These are phyloP conservation scores for Autographa gamma DNA, from an alignment of 2,888 invertebrate species.

Conservation along the genomic window DNA sequence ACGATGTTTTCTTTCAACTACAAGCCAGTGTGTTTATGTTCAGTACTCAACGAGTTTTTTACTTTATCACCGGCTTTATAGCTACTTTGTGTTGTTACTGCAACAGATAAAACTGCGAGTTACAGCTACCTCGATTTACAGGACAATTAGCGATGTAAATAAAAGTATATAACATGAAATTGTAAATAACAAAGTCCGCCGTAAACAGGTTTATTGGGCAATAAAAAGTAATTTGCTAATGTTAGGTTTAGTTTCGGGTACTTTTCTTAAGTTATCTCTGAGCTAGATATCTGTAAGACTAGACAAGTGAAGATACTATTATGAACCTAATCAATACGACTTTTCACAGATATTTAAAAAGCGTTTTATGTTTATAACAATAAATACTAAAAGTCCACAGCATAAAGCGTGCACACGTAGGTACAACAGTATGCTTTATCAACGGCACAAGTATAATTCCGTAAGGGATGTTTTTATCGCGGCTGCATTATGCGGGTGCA, in stretches of 20 bases:
- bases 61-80: conserved; percentile 78
- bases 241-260: conserved; percentile 16
- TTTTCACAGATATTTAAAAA: not conserved
- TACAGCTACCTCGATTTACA: conserved; percentile 42
- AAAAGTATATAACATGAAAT: conserved; percentile 58
- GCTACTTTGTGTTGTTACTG: conserved; percentile 70
- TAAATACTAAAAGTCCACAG: conserved; percentile 16
- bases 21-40: conserved; percentile 78
- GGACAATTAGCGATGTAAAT: conserved; percentile 54
- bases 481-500: conserved; percentile 69
- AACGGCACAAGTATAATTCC: conserved; percentile 55
- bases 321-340: not conserved
- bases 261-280: not conserved
- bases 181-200: conserved; percentile 45
- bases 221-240: conserved; percentile 46
- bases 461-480: conserved; percentile 67
- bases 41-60: conserved; percentile 79
- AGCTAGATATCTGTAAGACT: not conserved
- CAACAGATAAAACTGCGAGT: conserved; percentile 60
- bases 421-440: conserved; percentile 39
- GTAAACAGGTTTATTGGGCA: conserved; percentile 56
- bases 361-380: not conserved
- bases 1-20: conserved; percentile 83
- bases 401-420: conserved; percentile 16
- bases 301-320: not conserved